phyloP scores from a whole-genome alignment of 2,113 vertebrate genomes.

The Ophthalmolycus amberensis region DNA sequence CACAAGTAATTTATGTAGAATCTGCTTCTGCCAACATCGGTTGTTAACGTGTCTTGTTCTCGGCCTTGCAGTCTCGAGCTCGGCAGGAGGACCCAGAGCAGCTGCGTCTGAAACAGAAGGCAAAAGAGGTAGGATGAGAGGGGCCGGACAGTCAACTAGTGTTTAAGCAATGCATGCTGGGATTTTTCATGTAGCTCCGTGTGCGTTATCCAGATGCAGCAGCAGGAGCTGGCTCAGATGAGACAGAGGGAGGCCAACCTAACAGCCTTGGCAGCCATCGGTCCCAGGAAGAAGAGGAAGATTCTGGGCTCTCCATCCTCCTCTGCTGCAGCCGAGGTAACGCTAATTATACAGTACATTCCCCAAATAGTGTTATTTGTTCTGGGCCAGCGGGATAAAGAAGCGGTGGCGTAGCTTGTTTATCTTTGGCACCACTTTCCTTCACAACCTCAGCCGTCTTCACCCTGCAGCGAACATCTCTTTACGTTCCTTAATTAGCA shows the following conservation, averaged over 20 bases:
- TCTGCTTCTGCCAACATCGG: background rate
- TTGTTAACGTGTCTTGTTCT: conserved; percentile 15
- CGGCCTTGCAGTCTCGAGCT: conserved; percentile 90
- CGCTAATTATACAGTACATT: background rate
- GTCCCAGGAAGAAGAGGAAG: conserved; percentile 95
- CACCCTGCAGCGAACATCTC: background rate
- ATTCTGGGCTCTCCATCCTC: conserved; percentile 87
- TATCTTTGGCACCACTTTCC: background rate
- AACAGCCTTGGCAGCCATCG: conserved; percentile 95
- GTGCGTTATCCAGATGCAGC: conserved; percentile 90
- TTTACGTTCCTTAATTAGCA: background rate
- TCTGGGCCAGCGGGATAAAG: background rate
- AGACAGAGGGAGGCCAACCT: conserved; percentile 95
- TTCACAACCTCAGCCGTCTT: background rate
- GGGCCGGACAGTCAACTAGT: background rate
- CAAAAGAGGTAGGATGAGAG: conserved; percentile 90
- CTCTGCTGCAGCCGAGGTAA: conserved; percentile 92
- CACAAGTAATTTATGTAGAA: background rate
- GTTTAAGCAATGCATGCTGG: background rate
- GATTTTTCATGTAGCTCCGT: conserved; percentile 6
- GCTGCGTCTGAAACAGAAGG: conserved; percentile 96
- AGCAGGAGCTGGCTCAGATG: conserved; percentile 96
- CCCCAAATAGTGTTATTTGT: background rate
- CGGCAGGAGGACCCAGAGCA: conserved; percentile 99
- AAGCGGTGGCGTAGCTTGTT: too few species aligned